Conservation (phyloP, 2,113 vertebrate species). For the Burhinus oedicnemus region DNA sequence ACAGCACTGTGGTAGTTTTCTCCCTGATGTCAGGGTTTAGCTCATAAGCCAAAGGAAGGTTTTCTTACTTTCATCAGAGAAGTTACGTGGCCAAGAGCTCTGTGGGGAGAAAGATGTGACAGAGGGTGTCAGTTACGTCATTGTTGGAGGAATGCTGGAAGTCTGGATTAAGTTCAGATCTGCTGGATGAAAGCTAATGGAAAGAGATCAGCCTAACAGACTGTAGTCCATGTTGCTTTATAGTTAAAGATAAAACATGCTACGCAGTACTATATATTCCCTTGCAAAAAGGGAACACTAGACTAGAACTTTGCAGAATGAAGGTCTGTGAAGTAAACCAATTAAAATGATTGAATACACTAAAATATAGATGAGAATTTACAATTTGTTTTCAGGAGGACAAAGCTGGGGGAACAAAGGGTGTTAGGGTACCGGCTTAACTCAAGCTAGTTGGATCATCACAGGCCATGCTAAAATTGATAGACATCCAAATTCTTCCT, state of each 20-base stretch:
- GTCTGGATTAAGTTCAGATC: neutral
- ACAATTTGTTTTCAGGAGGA: neutral
- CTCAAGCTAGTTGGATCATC: neutral
- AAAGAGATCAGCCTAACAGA: neutral
- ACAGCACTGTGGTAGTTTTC: neutral
- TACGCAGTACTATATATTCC: neutral
- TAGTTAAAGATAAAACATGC: neutral
- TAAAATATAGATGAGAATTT: neutral
- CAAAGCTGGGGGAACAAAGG: neutral
- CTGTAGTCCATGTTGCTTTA: neutral
- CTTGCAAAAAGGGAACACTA: neutral
- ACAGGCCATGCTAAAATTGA: neutral
- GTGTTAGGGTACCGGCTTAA: neutral
- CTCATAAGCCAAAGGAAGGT: neutral
- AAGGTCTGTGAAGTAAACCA: neutral
- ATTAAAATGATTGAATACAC: neutral
- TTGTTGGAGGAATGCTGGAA: slow-evolving; percentile 4
- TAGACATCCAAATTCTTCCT: neutral
- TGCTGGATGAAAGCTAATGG: neutral
- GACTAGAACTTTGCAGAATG: neutral
- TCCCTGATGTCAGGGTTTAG: neutral
- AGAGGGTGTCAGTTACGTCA: neutral
- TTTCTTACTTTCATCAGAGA: neutral
- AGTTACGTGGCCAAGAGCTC: neutral
- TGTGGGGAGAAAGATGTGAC: neutral